A percentile compares a stretch with the other conserved stretches of the same genome.
Evolutionary conservation across 2,797 vertebrate genomes (phyloP).

Genomic region (Tympanoctomys barrerae): DNA sequence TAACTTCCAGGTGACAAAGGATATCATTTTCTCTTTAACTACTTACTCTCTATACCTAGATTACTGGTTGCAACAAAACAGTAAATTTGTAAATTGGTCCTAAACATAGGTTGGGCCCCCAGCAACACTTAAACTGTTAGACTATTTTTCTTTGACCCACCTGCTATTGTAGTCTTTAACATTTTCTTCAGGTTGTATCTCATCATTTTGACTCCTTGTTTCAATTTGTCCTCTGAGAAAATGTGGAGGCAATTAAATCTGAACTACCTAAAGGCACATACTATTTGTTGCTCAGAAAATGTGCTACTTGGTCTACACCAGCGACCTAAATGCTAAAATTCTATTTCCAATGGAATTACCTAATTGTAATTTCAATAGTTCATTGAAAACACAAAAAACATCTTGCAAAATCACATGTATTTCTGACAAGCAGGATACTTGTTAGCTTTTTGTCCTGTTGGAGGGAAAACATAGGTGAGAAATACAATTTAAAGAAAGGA

Average conservation of each 20-base stretch:
- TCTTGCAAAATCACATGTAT: not conserved
- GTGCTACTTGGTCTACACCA: not conserved
- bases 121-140: not conserved
- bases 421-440: not conserved
- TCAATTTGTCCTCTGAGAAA: not conserved
- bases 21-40: not conserved
- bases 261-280: not conserved
- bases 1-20: not conserved
- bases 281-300: not conserved
- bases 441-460: not conserved
- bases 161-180: not conserved
- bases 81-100: not conserved
- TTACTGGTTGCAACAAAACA: not conserved
- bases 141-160: not conserved
- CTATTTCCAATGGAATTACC: not conserved
- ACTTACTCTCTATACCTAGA: not conserved
- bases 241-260: not conserved
- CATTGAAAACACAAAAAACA: not conserved
- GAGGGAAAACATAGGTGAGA: not conserved
- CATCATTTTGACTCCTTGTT: not conserved
- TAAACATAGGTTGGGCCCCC: not conserved
- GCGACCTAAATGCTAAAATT: not conserved
- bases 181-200: not conserved
- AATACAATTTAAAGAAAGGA: not conserved
- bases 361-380: not conserved